Conservation (phyloP, 1,140 invertebrate species). For the Drosophila grimshawi region DNA sequence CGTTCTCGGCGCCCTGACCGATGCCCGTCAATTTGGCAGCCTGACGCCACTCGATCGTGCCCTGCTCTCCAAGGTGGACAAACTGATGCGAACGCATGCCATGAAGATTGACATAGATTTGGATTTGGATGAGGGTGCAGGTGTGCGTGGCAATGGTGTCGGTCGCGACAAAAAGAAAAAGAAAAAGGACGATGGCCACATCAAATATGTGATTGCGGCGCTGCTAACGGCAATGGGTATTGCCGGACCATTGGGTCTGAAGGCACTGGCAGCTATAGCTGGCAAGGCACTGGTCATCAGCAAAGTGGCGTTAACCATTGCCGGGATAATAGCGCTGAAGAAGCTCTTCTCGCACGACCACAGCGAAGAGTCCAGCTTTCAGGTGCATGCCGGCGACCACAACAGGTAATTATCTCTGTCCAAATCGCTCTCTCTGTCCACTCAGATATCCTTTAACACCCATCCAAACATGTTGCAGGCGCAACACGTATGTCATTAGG, state of each 20-base stretch:
- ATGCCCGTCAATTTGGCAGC: slow-evolving; percentile 69
- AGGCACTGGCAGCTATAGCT: slow-evolving; percentile 88
- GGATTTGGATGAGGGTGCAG: background rate
- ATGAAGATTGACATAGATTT: slow-evolving; percentile 69
- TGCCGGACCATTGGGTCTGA: slow-evolving; percentile 86
- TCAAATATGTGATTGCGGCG: slow-evolving; percentile 87
- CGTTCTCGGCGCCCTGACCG: slow-evolving; percentile 63
- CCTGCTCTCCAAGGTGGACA: slow-evolving; percentile 75
- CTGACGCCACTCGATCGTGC: slow-evolving; percentile 72
- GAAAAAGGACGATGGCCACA: slow-evolving; percentile 68
- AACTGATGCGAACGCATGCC: slow-evolving; percentile 75
- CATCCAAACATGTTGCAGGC: slow-evolving; percentile 84
- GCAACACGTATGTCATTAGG: slow-evolving; percentile 87
- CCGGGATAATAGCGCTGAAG: slow-evolving; percentile 89
- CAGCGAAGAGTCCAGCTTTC: slow-evolving; percentile 87
- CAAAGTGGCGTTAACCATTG: slow-evolving; percentile 89
- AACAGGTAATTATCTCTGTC: slow-evolving; percentile 85
- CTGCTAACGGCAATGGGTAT: slow-evolving; percentile 88
- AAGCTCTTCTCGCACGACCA: slow-evolving; percentile 88
- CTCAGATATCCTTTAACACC: background rate
- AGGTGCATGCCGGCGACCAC: slow-evolving; percentile 88
- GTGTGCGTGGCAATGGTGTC: slow-evolving; percentile 49
- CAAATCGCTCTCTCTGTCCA: too few relatives aligned
- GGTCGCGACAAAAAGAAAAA: slow-evolving; percentile 67
- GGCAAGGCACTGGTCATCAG: slow-evolving; percentile 89